Evolutionary conservation across 2,797 vertebrate species (phyloP).

Genomic region (Carduelis carduelis): DNA sequence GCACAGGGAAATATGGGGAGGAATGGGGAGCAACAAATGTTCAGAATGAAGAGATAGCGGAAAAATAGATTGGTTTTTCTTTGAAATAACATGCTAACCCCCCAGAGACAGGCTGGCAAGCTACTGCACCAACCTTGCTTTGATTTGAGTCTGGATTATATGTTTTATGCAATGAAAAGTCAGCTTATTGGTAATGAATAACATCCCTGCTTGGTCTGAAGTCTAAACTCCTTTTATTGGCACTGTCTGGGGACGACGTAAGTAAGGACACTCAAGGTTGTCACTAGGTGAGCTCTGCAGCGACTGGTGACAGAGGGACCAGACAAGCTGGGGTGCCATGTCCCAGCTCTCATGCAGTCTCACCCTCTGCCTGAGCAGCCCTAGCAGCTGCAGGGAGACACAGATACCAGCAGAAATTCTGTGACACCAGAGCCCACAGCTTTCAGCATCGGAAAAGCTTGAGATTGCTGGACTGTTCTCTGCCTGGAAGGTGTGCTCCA

Average conservation of each 20-base stretch:
- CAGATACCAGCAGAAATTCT: background rate
- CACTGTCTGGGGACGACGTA: background rate
- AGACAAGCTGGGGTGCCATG: background rate
- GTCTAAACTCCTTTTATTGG: slow-evolving; percentile 51
- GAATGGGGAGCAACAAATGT: background rate
- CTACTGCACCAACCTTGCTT: slow-evolving; percentile 5
- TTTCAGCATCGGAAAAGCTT: background rate
- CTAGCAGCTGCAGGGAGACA: background rate
- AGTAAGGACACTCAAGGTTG: slow-evolving; percentile 55
- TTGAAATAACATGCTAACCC: slow-evolving; percentile 37
- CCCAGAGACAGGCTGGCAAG: slow-evolving; percentile 9
- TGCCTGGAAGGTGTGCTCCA: background rate
- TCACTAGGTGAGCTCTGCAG: slow-evolving; percentile 43
- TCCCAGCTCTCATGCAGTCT: background rate
- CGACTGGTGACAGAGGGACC: background rate
- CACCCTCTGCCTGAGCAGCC: background rate
- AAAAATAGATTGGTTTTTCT: slow-evolving; percentile 48
- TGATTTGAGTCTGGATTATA: slow-evolving; percentile 49
- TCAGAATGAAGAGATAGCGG: background rate
- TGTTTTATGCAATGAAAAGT: slow-evolving; percentile 49
- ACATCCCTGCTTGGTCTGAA: background rate
- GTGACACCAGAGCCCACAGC: background rate
- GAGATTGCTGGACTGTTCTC: background rate
- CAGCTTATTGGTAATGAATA: slow-evolving; percentile 40
- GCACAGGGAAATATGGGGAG: background rate